A percentile compares a stretch with the other conserved stretches of the same genome.
These are phyloP conservation scores for Zosterops borbonicus DNA, from an alignment of 2,113 vertebrate species.

Conservation along the genomic window DNA sequence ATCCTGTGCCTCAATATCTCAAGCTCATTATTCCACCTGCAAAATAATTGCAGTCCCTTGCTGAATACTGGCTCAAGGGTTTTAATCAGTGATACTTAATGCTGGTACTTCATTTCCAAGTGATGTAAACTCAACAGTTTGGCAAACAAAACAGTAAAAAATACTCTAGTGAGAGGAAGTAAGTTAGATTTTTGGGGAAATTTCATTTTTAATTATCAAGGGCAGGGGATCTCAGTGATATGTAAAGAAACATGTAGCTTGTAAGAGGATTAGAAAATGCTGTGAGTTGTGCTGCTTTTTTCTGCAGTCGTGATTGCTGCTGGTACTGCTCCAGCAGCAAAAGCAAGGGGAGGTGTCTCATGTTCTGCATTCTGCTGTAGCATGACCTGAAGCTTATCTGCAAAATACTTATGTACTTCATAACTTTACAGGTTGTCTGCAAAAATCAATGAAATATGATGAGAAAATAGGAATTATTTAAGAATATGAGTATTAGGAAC, in stretches of 20 bases:
- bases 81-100: neutral
- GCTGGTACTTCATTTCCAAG: neutral
- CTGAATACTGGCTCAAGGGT: neutral
- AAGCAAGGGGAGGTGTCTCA: fast-evolving
- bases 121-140: neutral
- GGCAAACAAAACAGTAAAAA: neutral
- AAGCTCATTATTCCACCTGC: neutral
- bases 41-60: neutral
- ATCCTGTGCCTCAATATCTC: neutral
- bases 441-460: neutral
- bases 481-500: neutral
- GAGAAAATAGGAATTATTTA: neutral
- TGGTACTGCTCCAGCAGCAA: neutral
- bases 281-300: neutral
- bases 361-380: neutral
- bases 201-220: neutral
- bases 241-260: neutral
- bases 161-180: neutral
- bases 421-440: neutral
- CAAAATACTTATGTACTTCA: neutral
- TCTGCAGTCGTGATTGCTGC: neutral
- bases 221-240: neutral
- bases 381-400: neutral
- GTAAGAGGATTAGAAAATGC: neutral
- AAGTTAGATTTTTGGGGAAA: neutral